phyloP scores from a whole-genome alignment of 2,113 vertebrate species.

The Mesembrinibis cayennensis region DNA sequence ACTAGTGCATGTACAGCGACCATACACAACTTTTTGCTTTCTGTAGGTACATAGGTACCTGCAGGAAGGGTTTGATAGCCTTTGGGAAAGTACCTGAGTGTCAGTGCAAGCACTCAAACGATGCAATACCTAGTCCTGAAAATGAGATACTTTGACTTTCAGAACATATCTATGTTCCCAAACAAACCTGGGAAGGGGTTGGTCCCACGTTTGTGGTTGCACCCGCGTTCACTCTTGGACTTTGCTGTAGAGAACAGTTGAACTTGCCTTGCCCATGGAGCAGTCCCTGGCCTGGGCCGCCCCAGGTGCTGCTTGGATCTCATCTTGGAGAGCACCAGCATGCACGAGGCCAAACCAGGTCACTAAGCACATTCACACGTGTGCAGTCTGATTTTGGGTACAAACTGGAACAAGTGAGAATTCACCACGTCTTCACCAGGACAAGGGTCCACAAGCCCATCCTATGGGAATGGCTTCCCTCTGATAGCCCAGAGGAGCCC shows the following conservation, averaged over 20 bases:
- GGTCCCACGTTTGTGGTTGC: accelerated
- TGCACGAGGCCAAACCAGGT: background rate
- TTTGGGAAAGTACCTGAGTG: accelerated
- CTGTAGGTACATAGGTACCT: accelerated
- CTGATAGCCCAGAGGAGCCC: background rate
- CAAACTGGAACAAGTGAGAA: background rate
- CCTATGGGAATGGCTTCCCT: background rate
- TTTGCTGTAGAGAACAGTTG: background rate
- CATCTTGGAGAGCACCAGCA: too few species aligned
- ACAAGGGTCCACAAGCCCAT: background rate
- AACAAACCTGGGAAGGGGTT: background rate
- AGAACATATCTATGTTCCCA: background rate
- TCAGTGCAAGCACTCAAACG: accelerated
- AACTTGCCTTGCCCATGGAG: background rate
- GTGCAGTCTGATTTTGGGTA: background rate
- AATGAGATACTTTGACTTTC: accelerated
- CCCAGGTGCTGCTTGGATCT: background rate
- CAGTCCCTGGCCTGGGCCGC: background rate
- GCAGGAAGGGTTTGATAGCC: background rate
- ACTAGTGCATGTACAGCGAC: accelerated
- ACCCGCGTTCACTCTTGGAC: accelerated
- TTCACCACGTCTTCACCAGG: background rate
- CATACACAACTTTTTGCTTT: accelerated
- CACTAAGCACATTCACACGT: accelerated
- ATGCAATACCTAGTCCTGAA: accelerated